Evolutionary conservation across 2,113 vertebrate genomes (phyloP).

Genomic region (Oreochromis tanganicae): DNA sequence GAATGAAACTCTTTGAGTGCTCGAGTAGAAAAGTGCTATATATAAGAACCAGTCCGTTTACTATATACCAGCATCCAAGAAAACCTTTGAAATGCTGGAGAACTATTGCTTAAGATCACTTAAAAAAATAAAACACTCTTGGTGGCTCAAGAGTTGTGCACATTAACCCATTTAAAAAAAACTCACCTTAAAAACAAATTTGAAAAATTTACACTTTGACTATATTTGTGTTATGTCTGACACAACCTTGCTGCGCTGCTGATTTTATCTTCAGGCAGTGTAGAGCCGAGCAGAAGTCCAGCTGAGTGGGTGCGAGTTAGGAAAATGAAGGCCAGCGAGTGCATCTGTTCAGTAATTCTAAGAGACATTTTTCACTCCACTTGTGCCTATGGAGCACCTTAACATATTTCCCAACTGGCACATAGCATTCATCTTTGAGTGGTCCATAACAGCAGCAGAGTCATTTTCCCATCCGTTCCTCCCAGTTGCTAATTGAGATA

Average conservation of each 20-base stretch:
- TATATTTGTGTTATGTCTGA: neutral
- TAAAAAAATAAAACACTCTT: neutral
- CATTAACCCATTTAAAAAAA: neutral
- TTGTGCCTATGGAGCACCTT: neutral
- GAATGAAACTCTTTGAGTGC: neutral
- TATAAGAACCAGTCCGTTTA: neutral
- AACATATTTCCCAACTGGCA: neutral
- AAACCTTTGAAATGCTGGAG: neutral
- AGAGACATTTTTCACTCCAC: neutral
- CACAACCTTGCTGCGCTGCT: neutral
- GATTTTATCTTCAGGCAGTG: conserved; percentile 26
- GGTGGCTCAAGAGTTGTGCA: neutral
- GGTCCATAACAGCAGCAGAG: neutral
- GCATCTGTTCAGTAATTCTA: conserved; percentile 6
- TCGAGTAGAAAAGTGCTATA: neutral
- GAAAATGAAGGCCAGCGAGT: conserved; percentile 5
- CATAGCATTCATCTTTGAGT: conserved; percentile 1
- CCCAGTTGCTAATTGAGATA: conserved; percentile 42
- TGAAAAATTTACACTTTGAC: neutral
- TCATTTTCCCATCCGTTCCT: conserved; percentile 20
- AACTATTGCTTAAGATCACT: neutral
- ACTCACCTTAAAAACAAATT: neutral
- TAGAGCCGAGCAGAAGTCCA: neutral
- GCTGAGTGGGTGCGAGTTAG: neutral
- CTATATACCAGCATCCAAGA: neutral